These are phyloP conservation scores for Thalpophila matura DNA, from an alignment of 2,888 invertebrate genomes.

Conservation along the genomic window DNA sequence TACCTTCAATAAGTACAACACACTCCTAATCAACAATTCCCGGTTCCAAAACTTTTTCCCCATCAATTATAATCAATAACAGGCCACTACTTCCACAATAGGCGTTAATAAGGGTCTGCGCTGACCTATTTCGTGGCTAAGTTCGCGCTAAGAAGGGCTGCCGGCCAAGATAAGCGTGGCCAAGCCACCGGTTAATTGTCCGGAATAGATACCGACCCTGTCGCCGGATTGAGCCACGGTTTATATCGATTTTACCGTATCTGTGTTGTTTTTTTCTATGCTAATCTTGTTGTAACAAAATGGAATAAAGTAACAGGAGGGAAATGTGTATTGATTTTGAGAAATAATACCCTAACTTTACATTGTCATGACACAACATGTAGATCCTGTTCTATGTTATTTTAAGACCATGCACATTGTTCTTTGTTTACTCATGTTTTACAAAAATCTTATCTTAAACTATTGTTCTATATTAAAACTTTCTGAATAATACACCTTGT, in stretches of 20 bases:
- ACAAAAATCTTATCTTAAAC: too few species aligned
- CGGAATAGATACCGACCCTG: constrained; percentile 75
- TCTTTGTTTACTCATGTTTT: too few species aligned
- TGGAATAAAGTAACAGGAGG: too few species aligned
- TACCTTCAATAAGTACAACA: background rate
- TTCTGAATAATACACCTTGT: background rate
- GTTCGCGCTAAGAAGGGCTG: constrained; percentile 85
- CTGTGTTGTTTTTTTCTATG: constrained; percentile 36
- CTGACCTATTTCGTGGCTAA: constrained; percentile 82
- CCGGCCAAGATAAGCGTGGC: constrained; percentile 77
- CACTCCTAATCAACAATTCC: constrained; percentile 23
- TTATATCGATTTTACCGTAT: constrained; percentile 42
- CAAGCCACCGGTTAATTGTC: constrained; percentile 83
- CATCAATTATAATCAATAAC: constrained; percentile 71
- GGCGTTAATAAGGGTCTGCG: constrained; percentile 74
- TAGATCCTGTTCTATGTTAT: too few species aligned
- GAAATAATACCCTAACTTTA: too few species aligned
- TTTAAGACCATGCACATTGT: too few species aligned
- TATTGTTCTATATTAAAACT: too few species aligned
- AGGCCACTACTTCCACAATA: constrained; percentile 65
- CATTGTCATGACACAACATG: too few species aligned
- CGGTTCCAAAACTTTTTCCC: constrained; percentile 52
- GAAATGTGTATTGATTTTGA: too few species aligned
- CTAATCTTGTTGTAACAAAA: constrained; percentile 15
- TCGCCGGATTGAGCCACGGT: constrained; percentile 56